A percentile compares a stretch with the other conserved stretches of the same genome.
phyloP scores from a whole-genome alignment of 2,113 vertebrate species.

The Eonycteris spelaea region DNA sequence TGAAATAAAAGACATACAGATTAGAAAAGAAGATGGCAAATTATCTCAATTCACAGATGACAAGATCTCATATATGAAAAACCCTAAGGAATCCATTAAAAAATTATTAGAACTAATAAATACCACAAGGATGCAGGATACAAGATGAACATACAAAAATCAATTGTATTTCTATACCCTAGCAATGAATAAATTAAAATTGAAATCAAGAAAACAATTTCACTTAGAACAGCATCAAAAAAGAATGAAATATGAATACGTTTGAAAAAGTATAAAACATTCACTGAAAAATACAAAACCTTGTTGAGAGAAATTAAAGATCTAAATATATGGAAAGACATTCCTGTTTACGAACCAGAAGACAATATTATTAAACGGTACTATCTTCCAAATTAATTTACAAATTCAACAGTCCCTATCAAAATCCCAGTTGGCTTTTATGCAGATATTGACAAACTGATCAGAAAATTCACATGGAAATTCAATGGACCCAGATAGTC shows the following conservation, averaged over 20 bases:
- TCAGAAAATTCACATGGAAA: neutral
- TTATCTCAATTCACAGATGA: neutral
- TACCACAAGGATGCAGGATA: neutral
- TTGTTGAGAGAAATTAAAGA: neutral
- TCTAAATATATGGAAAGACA: neutral
- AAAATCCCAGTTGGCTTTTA: neutral
- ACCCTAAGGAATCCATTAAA: neutral
- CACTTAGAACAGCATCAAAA: neutral
- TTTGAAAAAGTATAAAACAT: neutral
- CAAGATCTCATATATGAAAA: neutral
- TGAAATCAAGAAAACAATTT: constrained; percentile 2
- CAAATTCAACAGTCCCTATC: neutral
- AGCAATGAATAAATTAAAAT: neutral
- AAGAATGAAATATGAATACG: neutral
- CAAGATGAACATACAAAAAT: neutral
- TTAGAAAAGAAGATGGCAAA: neutral
- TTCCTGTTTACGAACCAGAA: neutral
- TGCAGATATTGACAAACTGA: neutral
- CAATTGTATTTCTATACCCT: neutral
- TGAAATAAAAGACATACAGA: neutral
- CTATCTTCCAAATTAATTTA: neutral
- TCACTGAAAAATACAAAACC: neutral
- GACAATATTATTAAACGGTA: neutral
- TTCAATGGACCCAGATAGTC: neutral
- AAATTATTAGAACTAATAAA: neutral